phyloP scores from a whole-genome alignment of 2,888 invertebrate species.

The Zygaena filipendulae region DNA sequence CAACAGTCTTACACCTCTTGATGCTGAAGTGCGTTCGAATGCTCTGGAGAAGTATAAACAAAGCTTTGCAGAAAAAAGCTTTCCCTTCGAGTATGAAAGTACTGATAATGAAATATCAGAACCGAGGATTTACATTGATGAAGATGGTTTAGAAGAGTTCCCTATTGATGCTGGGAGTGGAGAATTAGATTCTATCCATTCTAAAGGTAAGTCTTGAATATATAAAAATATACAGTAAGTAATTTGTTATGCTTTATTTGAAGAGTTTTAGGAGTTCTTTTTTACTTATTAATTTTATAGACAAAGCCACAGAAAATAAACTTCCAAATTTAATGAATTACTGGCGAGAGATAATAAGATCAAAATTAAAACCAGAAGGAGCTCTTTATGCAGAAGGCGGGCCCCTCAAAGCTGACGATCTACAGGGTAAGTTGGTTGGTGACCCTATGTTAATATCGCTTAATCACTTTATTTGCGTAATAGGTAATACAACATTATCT shows the following conservation, averaged over 20 bases:
- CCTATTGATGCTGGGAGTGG: conserved; percentile 52
- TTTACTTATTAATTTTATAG: too few species aligned
- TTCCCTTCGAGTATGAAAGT: conserved; percentile 59
- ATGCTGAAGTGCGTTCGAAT: conserved; percentile 51
- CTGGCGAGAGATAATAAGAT: conserved; percentile 41
- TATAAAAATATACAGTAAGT: too few species aligned
- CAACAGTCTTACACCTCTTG: conserved; percentile 47
- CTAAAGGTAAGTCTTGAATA: conserved; percentile 54
- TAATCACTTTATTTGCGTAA: conserved; percentile 40
- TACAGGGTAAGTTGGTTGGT: conserved; percentile 35
- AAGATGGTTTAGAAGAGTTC: conserved; percentile 53
- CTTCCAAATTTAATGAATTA: conserved; percentile 53
- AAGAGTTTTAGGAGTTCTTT: too few species aligned
- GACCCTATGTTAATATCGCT: conserved; percentile 33
- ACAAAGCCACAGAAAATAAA: too few species aligned
- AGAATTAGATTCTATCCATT: conserved; percentile 38
- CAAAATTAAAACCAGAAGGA: conserved; percentile 38
- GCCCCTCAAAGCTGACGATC: conserved; percentile 43
- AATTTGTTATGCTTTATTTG: too few species aligned
- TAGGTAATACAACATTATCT: conserved; percentile 35
- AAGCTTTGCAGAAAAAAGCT: conserved; percentile 54
- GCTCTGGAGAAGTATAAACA: conserved; percentile 56
- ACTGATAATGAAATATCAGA: conserved; percentile 59
- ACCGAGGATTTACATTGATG: conserved; percentile 67
- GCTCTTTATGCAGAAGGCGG: conserved; percentile 56